A percentile compares a stretch with the other conserved stretches of the same genome.
Conservation (phyloP, 53 echinoderm and acorn worm species). For the Echinometra lucunter region DNA sequence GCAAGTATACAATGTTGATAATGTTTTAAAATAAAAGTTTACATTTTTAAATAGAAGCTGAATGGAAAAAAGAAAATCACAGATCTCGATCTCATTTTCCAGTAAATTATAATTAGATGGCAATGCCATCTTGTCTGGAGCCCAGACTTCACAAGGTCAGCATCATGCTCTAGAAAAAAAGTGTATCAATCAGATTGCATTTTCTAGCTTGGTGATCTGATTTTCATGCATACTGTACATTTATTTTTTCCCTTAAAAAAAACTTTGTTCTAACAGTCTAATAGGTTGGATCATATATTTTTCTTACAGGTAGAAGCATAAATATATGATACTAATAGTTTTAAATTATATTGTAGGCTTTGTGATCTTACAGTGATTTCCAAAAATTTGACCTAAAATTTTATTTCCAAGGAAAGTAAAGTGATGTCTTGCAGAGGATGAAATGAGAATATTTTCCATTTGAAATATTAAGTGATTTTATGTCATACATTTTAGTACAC, state of each 20-base stretch:
- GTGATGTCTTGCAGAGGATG: too few species aligned
- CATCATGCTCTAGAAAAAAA: conserved; percentile 3
- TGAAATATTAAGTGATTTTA: too few species aligned
- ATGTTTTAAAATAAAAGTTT: not conserved
- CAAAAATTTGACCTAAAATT: too few species aligned
- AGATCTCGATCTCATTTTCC: not conserved
- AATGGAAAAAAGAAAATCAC: too few species aligned
- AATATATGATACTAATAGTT: too few species aligned
- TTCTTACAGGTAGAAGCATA: not conserved
- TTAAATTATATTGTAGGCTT: too few species aligned
- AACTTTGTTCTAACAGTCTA: not conserved
- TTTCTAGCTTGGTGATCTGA: not conserved
- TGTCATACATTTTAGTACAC: too few species aligned
- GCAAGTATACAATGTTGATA: not conserved
- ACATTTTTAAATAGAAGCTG: too few species aligned
- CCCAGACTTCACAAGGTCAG: not conserved
- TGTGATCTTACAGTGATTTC: too few species aligned
- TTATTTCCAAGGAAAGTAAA: too few species aligned
- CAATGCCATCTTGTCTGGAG: not conserved
- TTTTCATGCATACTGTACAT: too few species aligned
- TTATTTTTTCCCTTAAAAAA: not conserved
- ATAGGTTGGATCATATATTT: not conserved
- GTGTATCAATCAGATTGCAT: not conserved
- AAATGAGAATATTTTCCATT: too few species aligned
- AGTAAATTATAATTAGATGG: not conserved